Evolutionary conservation across 2,113 vertebrate genomes (phyloP).

Genomic region (Alligator sinensis): DNA sequence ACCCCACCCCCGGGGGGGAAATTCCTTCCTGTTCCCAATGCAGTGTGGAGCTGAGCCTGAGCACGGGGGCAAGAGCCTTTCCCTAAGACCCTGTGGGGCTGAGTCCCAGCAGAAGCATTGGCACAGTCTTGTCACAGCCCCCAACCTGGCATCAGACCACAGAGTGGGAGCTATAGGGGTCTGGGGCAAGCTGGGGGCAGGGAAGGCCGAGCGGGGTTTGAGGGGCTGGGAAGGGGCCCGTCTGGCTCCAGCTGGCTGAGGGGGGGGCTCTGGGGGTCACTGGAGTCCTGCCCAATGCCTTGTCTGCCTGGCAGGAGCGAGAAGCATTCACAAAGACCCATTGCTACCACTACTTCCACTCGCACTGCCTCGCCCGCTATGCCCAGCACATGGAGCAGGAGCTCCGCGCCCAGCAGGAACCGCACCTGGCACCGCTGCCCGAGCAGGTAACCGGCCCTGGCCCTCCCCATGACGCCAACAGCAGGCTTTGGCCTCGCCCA

Average conservation of each 20-base stretch:
- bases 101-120: no score
- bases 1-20: no score
- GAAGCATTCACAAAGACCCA: slow-evolving; percentile 93
- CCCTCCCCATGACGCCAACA: fast-evolving
- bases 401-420: slow-evolving; percentile 82
- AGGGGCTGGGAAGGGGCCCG: not conserved
- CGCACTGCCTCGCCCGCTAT: slow-evolving; percentile 94
- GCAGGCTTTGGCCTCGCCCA: not conserved
- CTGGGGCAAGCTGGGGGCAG: no score
- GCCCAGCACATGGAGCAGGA: slow-evolving; percentile 89
- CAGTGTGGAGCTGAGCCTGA: no score
- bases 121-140: no score
- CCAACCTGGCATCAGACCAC: no score
- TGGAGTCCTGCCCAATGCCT: not conserved
- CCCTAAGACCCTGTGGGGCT: no score
- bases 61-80: no score
- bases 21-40: no score
- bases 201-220: not conserved
- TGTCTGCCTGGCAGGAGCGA: slow-evolving; percentile 82
- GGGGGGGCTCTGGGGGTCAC: not conserved
- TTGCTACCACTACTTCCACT: slow-evolving; percentile 98
- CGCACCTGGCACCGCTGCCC: slow-evolving; percentile 70
- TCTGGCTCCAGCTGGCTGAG: not conserved
- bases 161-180: no score
- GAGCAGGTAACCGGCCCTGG: slow-evolving; percentile 53